Conservation (phyloP, 2,113 vertebrate species). For the Eupsittula cactorum region DNA sequence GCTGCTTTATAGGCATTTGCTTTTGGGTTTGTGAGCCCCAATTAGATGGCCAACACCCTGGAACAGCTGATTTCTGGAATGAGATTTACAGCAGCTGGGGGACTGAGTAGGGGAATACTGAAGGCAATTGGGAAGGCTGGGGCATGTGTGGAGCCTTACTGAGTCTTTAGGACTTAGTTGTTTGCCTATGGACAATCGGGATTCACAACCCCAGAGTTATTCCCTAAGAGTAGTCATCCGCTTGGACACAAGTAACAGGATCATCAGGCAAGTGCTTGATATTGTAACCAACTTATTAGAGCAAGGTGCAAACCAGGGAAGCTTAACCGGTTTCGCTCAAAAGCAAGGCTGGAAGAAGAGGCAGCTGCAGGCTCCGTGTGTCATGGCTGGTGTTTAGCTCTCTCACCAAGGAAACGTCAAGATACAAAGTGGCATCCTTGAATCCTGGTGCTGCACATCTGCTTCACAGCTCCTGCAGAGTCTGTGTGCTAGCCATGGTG, state of each 20-base stretch:
- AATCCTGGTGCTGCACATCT: background rate
- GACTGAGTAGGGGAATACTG: background rate
- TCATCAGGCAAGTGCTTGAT: background rate
- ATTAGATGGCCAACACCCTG: background rate
- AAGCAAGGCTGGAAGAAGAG: background rate
- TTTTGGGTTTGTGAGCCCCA: background rate
- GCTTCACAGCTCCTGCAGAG: background rate
- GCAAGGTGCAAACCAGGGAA: background rate
- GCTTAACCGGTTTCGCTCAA: background rate
- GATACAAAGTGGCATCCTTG: background rate
- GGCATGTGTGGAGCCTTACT: background rate
- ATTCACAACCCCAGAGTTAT: background rate
- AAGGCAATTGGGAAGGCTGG: background rate
- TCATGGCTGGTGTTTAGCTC: background rate
- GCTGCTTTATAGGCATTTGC: background rate
- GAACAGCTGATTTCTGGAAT: background rate
- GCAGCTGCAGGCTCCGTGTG: accelerated
- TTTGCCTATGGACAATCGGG: background rate
- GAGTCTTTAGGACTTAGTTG: background rate
- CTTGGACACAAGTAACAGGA: background rate
- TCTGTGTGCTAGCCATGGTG: accelerated
- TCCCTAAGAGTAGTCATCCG: background rate
- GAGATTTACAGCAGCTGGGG: background rate
- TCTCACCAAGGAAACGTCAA: background rate
- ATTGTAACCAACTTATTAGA: background rate